Evolutionary conservation across 2,888 invertebrate genomes (phyloP), one percentile per base, ranked within the genome.

Genomic region (Pterostichus niger): DNA sequence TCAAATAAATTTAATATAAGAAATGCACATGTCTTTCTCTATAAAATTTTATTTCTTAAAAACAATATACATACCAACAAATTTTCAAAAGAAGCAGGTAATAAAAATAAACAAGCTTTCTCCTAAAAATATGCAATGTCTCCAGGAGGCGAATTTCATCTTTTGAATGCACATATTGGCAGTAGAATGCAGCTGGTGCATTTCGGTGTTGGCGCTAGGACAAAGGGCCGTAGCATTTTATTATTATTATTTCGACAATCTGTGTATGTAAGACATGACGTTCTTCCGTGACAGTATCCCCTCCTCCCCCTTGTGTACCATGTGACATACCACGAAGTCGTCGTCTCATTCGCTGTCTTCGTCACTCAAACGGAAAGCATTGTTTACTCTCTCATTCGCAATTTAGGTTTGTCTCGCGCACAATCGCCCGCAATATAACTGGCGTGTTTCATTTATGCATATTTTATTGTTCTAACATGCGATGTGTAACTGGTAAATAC

Each of bases 161-260:
- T 61, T 81, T 54, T 73, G 73, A 75, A 59, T 82, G 82, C 82
- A 75, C 75, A 82, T 82, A 75, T 75, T 82, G 82, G 82, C 75
- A 59, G 82, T 82, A 82, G 75, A 75, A 61, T 82, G 82, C 82
- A 82, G 73, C 82, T 82, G 82, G 75, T 82, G 75, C 82, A 82
- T 81, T 64, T n/a, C 49, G 13, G 56, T 2, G 15, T 10, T 64
- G 13, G 17, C 4, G 15, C 17, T 64, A 40, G 81, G 71, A 82
- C 82, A 82, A 82, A 82, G 82, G 61, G 35, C 75, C 61, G 75
- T 82, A 82, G 75, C 75, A 82, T 82, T 82, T 82, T 82, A 82
- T 82, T 73, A 82, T 80, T 80, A 80, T 82, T 82, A 81, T 81
- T 82, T 82, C 75, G 82, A 82, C 82, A 82, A 82, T 82, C 82